Percentiles rank a stretch among this genome's conserved stretches.
phyloP scores from a whole-genome alignment of 2,113 vertebrate species.

The Cygnus buccinator region DNA sequence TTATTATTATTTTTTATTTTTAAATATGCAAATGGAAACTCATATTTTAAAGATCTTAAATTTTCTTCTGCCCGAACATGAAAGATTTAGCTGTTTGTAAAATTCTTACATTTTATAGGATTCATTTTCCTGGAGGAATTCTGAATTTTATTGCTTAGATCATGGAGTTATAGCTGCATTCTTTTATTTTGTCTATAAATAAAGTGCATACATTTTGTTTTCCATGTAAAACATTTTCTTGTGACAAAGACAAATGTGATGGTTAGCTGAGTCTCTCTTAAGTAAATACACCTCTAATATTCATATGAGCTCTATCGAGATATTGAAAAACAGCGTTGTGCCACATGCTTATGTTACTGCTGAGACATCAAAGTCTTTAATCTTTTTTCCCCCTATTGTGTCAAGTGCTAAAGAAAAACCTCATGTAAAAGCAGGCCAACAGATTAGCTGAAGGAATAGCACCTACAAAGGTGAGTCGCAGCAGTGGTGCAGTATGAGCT shows the following conservation, averaged over 20 bases:
- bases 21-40: neutral
- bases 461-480: neutral
- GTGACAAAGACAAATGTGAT: neutral
- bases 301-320: neutral
- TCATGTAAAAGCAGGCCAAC: neutral
- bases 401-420: neutral
- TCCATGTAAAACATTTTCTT: neutral
- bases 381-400: neutral
- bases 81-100: neutral
- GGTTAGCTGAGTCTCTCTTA: neutral
- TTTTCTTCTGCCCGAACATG: neutral
- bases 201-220: neutral
- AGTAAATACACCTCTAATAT: neutral
- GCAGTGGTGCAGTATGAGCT: neutral
- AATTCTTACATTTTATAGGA: neutral
- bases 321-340: neutral
- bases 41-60: neutral
- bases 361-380: neutral
- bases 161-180: neutral
- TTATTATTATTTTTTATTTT: neutral
- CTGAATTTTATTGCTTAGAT: neutral
- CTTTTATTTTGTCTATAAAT: neutral
- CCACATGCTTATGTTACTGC: neutral
- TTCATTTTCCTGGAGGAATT: neutral
- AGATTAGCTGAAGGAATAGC: neutral